Conservation (phyloP, 2,113 vertebrate genomes). For the Elephas maximus region DNA sequence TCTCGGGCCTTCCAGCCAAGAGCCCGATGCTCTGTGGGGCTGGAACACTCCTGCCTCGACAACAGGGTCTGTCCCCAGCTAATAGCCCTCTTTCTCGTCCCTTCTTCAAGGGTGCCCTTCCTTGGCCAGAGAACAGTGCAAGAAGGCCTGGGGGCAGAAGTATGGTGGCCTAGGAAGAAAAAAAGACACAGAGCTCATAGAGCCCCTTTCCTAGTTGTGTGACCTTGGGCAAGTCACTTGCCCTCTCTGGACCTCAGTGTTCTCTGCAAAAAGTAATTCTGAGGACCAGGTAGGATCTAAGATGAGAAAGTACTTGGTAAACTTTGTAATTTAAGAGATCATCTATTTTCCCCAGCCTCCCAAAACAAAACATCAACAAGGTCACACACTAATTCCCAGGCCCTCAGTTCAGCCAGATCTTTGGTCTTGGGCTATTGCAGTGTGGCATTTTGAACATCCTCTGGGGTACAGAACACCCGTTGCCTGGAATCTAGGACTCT, state of each 20-base stretch:
- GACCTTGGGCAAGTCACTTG: not conserved
- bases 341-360: not conserved
- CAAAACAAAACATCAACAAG: not conserved
- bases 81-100: not conserved
- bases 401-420: not conserved
- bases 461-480: not conserved
- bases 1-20: not conserved
- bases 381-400: not conserved
- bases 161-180: not conserved
- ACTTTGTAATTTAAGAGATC: not conserved
- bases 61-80: not conserved
- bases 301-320: not conserved
- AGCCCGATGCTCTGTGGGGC: not conserved
- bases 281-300: not conserved
- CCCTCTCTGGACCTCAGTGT: not conserved
- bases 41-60: not conserved
- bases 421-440: not conserved
- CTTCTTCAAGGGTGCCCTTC: not conserved
- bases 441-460: not conserved
- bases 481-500: not conserved
- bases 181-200: not conserved
- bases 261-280: constrained; percentile 15
- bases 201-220: not conserved
- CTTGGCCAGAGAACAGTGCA: not conserved
- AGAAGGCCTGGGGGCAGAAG: not conserved